Conservation (phyloP, 2,113 vertebrate species). For the Sturnus vulgaris region DNA sequence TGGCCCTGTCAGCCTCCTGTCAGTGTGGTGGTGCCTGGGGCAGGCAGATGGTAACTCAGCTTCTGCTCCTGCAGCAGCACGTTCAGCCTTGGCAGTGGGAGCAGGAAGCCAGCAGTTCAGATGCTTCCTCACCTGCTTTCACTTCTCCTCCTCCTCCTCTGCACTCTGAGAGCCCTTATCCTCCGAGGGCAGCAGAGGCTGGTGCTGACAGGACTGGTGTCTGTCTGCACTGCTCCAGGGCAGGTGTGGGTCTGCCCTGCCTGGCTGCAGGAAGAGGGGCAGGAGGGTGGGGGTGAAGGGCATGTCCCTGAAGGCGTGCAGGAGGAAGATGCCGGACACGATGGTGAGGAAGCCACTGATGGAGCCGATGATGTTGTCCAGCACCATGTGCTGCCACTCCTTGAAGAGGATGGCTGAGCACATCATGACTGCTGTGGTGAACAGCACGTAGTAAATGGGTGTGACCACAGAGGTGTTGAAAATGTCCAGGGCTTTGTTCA, state of each 20-base stretch:
- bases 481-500: constrained; percentile 85
- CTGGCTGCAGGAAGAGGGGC: constrained; percentile 71
- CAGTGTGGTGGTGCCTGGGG: background rate
- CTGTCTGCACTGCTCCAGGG: background rate
- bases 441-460: constrained; percentile 83
- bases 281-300: constrained; percentile 72
- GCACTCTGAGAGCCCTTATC: background rate
- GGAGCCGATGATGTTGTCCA: constrained; percentile 70
- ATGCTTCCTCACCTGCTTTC: background rate
- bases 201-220: background rate
- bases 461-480: constrained; percentile 81
- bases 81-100: background rate
- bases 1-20: background rate
- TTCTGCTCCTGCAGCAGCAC: background rate
- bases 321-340: constrained; percentile 80
- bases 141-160: constrained; percentile 2
- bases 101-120: background rate
- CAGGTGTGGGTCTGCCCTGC: background rate
- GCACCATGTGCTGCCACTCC: constrained; percentile 80
- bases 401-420: constrained; percentile 86
- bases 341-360: constrained; percentile 84
- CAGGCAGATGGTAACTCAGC: background rate
- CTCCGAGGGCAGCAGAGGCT: constrained; percentile 46
- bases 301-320: constrained; percentile 79
- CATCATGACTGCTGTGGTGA: constrained; percentile 80